These are phyloP conservation scores for Protodeltote pygarga DNA, from an alignment of 2,888 invertebrate species.

Conservation along the genomic window DNA sequence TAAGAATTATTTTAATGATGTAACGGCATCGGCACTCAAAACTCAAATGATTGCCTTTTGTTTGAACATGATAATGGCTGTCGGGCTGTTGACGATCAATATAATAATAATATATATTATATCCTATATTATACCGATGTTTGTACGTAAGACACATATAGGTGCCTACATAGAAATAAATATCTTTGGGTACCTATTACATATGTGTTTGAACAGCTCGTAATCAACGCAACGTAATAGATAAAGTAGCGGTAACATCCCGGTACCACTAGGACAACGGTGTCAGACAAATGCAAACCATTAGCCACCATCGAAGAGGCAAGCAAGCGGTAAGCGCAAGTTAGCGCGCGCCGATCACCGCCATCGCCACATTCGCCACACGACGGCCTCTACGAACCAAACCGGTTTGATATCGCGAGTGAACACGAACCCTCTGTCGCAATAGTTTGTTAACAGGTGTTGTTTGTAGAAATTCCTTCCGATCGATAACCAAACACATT, in stretches of 20 bases:
- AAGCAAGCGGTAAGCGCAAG: slow-evolving; percentile 34
- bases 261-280: slow-evolving; percentile 77
- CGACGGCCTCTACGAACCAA: slow-evolving; percentile 45
- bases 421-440: slow-evolving; percentile 70
- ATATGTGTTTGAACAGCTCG: slow-evolving; percentile 9
- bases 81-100: too few relatives aligned
- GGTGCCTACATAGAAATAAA: too few relatives aligned
- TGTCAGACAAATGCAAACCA: slow-evolving; percentile 63
- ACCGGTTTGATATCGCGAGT: slow-evolving; percentile 77
- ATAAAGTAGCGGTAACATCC: slow-evolving; percentile 55
- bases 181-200: too few relatives aligned
- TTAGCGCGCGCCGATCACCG: slow-evolving; percentile 22
- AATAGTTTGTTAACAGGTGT: slow-evolving; percentile 76
- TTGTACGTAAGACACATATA: too few relatives aligned
- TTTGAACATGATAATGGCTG: too few relatives aligned
- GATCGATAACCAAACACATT: slow-evolving; percentile 63
- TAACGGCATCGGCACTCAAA: too few relatives aligned
- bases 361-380: slow-evolving; percentile 11
- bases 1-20: too few relatives aligned
- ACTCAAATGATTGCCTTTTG: too few relatives aligned
- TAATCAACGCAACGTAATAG: slow-evolving; percentile 25
- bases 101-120: too few relatives aligned
- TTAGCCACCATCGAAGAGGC: slow-evolving; percentile 50
- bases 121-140: not conserved
- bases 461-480: slow-evolving; percentile 74